phyloP scores from a whole-genome alignment of 1,140 invertebrate genomes.

The Drosophila carrolli region DNA sequence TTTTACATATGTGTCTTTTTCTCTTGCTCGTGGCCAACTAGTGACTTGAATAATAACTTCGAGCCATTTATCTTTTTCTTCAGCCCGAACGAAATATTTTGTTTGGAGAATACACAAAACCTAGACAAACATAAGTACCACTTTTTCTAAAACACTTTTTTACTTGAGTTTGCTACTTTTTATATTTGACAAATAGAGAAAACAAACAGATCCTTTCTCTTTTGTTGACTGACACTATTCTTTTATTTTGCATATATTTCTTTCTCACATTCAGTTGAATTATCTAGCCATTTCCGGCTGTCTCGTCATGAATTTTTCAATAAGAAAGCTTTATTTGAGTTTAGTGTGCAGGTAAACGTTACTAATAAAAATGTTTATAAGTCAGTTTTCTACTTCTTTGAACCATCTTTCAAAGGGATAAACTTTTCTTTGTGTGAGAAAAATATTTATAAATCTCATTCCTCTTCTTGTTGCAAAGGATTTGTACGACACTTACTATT shows the following conservation, averaged over 20 bases:
- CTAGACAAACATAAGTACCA: background rate
- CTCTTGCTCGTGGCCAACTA: constrained; percentile 12
- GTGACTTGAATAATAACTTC: constrained; percentile 57
- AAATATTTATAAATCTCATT: background rate
- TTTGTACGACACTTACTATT: background rate
- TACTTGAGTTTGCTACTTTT: background rate
- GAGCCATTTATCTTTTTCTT: constrained; percentile 13
- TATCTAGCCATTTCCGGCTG: constrained; percentile 3
- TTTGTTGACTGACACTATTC: background rate
- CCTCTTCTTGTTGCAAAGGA: background rate
- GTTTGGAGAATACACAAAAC: background rate
- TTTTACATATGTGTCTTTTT: constrained; percentile 20
- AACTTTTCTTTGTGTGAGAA: background rate
- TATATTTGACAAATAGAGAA: background rate
- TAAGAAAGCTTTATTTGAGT: background rate
- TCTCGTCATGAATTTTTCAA: constrained; percentile 19
- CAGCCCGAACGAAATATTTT: background rate
- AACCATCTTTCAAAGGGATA: background rate
- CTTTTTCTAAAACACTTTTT: constrained; percentile 7
- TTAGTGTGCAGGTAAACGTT: background rate
- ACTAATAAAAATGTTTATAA: background rate
- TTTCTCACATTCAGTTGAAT: background rate
- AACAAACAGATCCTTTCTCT: background rate
- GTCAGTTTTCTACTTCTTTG: background rate
- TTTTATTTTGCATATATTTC: background rate